Conservation (phyloP, 2,797 vertebrate species). For the Protosalanx chinensis region DNA sequence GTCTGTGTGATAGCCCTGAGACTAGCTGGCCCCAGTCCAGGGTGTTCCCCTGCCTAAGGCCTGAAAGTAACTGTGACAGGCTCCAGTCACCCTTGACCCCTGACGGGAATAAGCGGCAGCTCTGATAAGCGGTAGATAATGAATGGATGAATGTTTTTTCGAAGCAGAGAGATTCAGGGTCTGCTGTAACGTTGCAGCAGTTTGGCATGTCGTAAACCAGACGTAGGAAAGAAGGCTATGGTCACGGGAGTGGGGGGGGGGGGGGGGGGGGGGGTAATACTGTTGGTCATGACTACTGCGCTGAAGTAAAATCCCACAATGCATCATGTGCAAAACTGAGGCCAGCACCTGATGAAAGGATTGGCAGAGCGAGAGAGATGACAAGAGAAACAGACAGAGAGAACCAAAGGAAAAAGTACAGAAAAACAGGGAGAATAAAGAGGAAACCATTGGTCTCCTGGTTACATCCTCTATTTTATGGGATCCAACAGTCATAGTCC, state of each 20-base stretch:
- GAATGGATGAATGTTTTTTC: not conserved
- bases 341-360: slow-evolving; percentile 53
- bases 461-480: not conserved
- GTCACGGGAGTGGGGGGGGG: too few species aligned
- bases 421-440: not conserved
- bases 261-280: not conserved
- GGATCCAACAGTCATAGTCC: slow-evolving; percentile 52
- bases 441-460: slow-evolving; percentile 1
- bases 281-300: not conserved
- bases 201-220: not conserved
- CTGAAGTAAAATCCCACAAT: not conserved
- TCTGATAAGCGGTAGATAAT: too few species aligned
- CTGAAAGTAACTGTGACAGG: too few species aligned
- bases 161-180: not conserved
- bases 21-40: too few species aligned
- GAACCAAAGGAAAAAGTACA: slow-evolving; percentile 3
- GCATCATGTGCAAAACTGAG: slow-evolving; percentile 17
- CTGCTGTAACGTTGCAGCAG: slow-evolving; percentile 1
- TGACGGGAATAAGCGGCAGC: too few species aligned
- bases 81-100: too few species aligned
- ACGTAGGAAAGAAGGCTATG: not conserved
- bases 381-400: slow-evolving; percentile 59
- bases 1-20: too few species aligned
- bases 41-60: too few species aligned
- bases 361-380: slow-evolving; percentile 63